These are phyloP conservation scores for Tipula unca DNA, from an alignment of 2,888 invertebrate genomes.

Conservation along the genomic window DNA sequence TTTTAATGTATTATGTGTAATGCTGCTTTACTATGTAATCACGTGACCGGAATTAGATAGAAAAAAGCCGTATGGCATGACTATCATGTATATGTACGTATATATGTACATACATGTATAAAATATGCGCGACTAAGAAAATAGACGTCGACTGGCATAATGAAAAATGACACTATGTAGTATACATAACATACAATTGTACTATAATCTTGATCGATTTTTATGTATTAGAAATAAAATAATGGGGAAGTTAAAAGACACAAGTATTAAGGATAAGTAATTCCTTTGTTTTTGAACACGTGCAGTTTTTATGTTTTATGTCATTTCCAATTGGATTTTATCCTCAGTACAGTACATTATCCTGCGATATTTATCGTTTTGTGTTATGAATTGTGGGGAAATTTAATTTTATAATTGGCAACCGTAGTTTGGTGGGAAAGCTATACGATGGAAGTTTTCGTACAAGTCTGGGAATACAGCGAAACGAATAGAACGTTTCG, in stretches of 20 bases:
- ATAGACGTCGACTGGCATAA: neutral
- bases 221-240: neutral
- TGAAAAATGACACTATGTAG: neutral
- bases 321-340: neutral
- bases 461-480: no score
- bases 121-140: neutral
- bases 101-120: neutral
- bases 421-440: neutral
- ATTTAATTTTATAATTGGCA: neutral
- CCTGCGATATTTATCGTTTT: neutral
- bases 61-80: neutral
- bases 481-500: no score
- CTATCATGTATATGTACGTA: neutral
- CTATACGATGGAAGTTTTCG: no score
- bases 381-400: neutral
- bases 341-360: neutral
- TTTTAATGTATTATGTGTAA: neutral
- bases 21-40: neutral
- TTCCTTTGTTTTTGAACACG: neutral
- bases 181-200: neutral
- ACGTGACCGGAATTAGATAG: neutral
- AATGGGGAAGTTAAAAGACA: conserved; percentile 8
- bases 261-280: neutral
- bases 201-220: conserved; percentile 3
- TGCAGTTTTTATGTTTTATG: neutral